Evolutionary conservation across 2,797 vertebrate genomes (phyloP).

Genomic region (Darevskia nairensis): DNA sequence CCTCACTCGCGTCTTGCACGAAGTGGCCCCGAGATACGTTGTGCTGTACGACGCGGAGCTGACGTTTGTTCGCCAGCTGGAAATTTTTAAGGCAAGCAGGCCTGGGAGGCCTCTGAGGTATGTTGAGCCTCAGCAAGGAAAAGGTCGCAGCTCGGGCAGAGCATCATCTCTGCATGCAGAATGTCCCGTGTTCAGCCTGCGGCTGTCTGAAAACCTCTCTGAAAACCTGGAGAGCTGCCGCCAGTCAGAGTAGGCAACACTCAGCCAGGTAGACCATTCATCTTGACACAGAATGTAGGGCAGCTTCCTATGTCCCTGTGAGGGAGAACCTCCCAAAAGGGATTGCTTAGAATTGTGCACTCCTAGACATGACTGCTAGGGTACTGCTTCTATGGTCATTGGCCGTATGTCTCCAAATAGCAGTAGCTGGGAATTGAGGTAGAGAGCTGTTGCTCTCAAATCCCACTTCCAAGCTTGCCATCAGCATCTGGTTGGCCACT

Average conservation of each 20-base stretch:
- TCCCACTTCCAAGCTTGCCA: not conserved
- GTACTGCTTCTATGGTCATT: too few species aligned
- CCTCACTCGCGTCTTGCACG: slow-evolving; percentile 89
- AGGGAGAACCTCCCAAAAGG: not conserved
- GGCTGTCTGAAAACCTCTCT: too few species aligned
- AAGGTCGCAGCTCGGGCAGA: not conserved
- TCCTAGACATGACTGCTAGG: too few species aligned
- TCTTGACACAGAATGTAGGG: too few species aligned
- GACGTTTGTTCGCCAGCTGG: slow-evolving; percentile 94
- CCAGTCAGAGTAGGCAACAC: too few species aligned
- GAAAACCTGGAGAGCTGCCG: too few species aligned
- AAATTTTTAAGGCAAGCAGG: slow-evolving; percentile 91
- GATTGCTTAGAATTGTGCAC: too few species aligned
- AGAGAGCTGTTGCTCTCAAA: not conserved
- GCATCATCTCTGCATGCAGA: too few species aligned
- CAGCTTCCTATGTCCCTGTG: too few species aligned
- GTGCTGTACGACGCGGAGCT: slow-evolving; percentile 94
- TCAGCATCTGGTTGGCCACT: not conserved
- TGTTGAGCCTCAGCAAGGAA: slow-evolving; percentile 31
- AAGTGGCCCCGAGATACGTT: slow-evolving; percentile 92
- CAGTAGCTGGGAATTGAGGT: not conserved
- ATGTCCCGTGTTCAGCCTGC: too few species aligned
- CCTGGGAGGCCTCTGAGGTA: slow-evolving; percentile 91
- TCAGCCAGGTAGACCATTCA: too few species aligned
- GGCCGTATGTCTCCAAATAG: too few species aligned